Percentiles rank a stretch among this genome's conserved stretches.
phyloP scores from a whole-genome alignment of 2,888 invertebrate genomes.

The Iphiclides podalirius region DNA sequence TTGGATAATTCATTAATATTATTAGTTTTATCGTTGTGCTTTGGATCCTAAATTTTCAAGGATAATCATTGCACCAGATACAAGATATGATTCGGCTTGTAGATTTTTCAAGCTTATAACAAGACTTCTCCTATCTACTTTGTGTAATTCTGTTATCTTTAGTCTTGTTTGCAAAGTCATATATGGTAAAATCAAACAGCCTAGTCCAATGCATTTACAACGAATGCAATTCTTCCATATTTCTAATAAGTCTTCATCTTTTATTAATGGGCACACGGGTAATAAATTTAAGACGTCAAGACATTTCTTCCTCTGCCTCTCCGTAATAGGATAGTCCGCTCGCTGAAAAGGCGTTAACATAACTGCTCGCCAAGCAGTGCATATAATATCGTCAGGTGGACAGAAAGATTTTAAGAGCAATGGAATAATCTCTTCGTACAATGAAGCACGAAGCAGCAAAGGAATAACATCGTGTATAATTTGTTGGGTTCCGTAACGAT shows the following conservation, averaged over 20 bases:
- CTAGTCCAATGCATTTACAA: constrained; percentile 65
- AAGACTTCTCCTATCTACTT: constrained; percentile 67
- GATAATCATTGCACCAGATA: constrained; percentile 70
- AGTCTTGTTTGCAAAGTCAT: constrained; percentile 60
- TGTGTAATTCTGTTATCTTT: constrained; percentile 57
- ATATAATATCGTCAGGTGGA: constrained; percentile 55
- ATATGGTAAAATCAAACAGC: constrained; percentile 69
- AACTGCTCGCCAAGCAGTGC: constrained; percentile 65
- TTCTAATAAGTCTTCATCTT: constrained; percentile 66
- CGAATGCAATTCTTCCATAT: constrained; percentile 73
- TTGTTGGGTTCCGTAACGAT: constrained; percentile 53
- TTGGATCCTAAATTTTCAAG: constrained; percentile 59
- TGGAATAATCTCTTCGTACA: constrained; percentile 65
- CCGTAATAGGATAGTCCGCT: constrained; percentile 72
- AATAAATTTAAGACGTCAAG: constrained; percentile 65
- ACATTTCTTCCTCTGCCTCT: constrained; percentile 65
- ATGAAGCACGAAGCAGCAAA: constrained; percentile 48
- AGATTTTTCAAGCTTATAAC: constrained; percentile 70
- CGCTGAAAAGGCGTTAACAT: constrained; percentile 68
- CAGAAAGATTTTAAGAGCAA: constrained; percentile 55
- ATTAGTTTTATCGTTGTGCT: constrained; percentile 47
- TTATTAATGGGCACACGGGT: constrained; percentile 65
- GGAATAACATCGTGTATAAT: constrained; percentile 53
- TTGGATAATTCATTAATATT: too few relatives aligned
- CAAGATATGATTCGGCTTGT: constrained; percentile 65